Percentiles rank a stretch among this genome's conserved stretches.
Conservation (phyloP, 23 tunicate species). For the Corella eumyota region DNA sequence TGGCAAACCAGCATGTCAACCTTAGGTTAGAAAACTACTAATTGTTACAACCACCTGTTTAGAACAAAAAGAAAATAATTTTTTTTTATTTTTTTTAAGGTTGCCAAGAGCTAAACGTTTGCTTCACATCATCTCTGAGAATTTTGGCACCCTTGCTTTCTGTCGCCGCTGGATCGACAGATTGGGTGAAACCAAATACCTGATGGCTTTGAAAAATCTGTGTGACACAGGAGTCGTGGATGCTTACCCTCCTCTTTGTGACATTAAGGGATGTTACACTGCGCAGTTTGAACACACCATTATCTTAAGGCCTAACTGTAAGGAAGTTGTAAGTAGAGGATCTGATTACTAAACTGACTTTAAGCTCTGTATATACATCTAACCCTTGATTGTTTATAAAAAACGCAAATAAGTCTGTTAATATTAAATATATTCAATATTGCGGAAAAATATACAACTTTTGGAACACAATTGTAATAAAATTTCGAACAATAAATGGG, state of each 20-base stretch:
- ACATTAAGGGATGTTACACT: conserved; percentile 89
- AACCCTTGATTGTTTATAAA: no score
- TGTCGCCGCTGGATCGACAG: conserved; percentile 99
- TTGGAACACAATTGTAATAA: no score
- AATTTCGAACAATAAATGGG: no score
- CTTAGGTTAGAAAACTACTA: conserved; percentile 59
- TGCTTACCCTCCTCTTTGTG: conserved; percentile 93
- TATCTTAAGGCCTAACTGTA: conserved; percentile 81
- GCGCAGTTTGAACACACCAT: conserved; percentile 99
- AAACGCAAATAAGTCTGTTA: no score
- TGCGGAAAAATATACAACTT: no score
- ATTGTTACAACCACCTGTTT: no score
- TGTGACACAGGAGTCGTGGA: conserved; percentile 87
- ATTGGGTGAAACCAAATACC: conserved; percentile 82
- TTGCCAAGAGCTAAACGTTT: conserved; percentile 73
- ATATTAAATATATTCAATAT: no score
- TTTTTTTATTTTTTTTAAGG: no score
- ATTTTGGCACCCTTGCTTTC: conserved; percentile 97
- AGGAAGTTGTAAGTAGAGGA: conserved; percentile 97
- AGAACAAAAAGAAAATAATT: no score
- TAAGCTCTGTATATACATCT: no score
- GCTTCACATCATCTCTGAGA: conserved; percentile 59
- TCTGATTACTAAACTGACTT: conserved; percentile 69
- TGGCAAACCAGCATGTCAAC: conserved; percentile 45
- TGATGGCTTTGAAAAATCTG: conserved; percentile 85